A percentile compares a stretch with the other conserved stretches of the same genome.
These are phyloP conservation scores for Drosophila hydei DNA, from an alignment of 1,140 invertebrate species.

Conservation along the genomic window DNA sequence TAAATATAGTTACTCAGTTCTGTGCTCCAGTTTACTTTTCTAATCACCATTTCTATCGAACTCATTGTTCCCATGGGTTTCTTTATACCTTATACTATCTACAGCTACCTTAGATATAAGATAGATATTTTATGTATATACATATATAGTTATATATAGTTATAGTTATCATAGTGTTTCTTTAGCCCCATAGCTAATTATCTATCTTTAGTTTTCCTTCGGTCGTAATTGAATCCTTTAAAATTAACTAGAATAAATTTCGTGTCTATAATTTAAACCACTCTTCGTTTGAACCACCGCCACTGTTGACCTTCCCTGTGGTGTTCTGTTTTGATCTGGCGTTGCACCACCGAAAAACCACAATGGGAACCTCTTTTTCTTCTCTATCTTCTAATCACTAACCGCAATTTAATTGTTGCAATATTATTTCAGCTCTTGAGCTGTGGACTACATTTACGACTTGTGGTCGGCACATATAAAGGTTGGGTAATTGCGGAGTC, in stretches of 20 bases:
- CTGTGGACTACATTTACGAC: constrained; percentile 41
- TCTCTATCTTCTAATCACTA: constrained; percentile 48
- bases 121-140: no score
- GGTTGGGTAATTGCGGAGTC: constrained; percentile 39
- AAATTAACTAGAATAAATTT: constrained; percentile 7
- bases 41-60: no score
- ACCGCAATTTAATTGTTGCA: constrained; percentile 68
- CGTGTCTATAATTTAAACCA: constrained; percentile 3
- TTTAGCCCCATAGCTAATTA: neutral
- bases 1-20: no score
- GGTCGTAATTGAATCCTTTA: constrained; percentile 4
- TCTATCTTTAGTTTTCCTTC: neutral
- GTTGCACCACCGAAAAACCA: constrained; percentile 37
- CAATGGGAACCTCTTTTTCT: constrained; percentile 34
- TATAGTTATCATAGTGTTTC: no score
- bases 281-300: constrained; percentile 38
- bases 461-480: constrained; percentile 44
- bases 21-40: no score
- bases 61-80: no score
- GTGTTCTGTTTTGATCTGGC: neutral
- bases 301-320: constrained; percentile 16
- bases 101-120: no score
- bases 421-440: constrained; percentile 23
- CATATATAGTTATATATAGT: no score
- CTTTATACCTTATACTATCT: no score